Base-by-base conservation (phyloP, 2,888 invertebrate genomes). In the Acanthosoma haemorrhoidale region DNA sequence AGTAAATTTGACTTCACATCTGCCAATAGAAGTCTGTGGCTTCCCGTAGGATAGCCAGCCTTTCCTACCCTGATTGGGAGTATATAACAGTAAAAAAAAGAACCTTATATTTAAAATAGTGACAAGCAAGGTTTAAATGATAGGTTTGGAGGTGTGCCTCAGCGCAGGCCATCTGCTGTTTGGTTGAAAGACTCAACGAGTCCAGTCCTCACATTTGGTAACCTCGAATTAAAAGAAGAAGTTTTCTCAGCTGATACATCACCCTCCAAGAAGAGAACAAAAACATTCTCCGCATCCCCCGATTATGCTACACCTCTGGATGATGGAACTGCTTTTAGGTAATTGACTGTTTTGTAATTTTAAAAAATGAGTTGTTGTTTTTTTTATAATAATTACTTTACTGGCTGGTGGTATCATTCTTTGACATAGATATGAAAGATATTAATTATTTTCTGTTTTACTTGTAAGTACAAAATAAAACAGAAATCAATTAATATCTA, bases 181-280 rank as follows among this genome's bases (percentile, higher is more conserved):
- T 71, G 73, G 72, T 43, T 73, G 66, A 75, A 75, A 67, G 75
- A 75, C 11, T 67, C 73, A 3, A 25, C 68, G 21, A 74, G 74
- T 51, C 75, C 75, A 39, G 73, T 75, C 18, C 64, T 74, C 9
- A 70, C 71, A 34, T 74, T 75, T 39, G 74, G 75, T 15, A 69
- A 69, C 25, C 68, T 74, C 4, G 75, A 75, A 43, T 70, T 75
- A 39, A 74, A 74, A 64, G 70, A 74, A 16, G 73, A 75, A 36
- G 66, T 16, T 16, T 25, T 51, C 9, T 67, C 51, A 5, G 41
- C 63, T 29, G 64, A 64, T 15, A 39, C 67, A 18, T 41, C 64
- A 15, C 51, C 67, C 8, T 51, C 43, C 8, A 67, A 67, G n/a
- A 67, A 41, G 32, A 38, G 60, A 60, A 69, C 39, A 8, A 29